A percentile compares a stretch with the other conserved stretches of the same genome.
Evolutionary conservation across 2,113 vertebrate species (phyloP).

Genomic region (Tautogolabrus adspersus): DNA sequence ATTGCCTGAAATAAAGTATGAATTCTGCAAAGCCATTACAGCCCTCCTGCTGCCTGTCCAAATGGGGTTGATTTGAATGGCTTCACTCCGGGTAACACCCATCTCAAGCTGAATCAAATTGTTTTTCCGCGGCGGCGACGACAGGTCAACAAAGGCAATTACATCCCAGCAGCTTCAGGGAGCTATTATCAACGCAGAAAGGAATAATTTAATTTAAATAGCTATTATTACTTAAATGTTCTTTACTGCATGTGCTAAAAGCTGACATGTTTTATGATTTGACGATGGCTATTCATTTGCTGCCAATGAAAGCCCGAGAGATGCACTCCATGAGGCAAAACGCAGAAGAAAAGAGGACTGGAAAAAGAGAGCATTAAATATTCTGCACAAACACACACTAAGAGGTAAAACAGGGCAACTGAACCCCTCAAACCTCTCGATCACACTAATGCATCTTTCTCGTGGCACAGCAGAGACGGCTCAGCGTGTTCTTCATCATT

Average conservation of each 20-base stretch:
- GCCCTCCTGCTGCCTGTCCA: constrained; percentile 1
- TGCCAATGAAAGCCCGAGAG: constrained; percentile 3
- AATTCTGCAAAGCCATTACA: constrained; percentile 13
- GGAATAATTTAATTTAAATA: constrained; percentile 48
- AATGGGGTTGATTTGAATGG: constrained; percentile 34
- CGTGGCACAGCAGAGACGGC: constrained; percentile 24
- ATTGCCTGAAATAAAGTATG: constrained; percentile 3
- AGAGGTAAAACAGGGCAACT: not conserved
- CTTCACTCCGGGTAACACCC: constrained; percentile 39
- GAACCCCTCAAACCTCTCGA: constrained; percentile 43
- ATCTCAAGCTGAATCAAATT: constrained; percentile 51
- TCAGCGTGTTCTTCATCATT: constrained; percentile 34
- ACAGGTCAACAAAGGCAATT: constrained; percentile 70
- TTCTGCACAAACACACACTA: not conserved
- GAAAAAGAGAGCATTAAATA: too few species aligned
- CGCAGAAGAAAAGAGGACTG: not conserved
- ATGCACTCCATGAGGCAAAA: not conserved
- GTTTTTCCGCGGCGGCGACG: constrained; percentile 32
- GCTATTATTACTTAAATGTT: constrained; percentile 37
- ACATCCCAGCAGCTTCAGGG: constrained; percentile 15
- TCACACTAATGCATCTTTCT: constrained; percentile 44
- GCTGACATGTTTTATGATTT: constrained; percentile 45
- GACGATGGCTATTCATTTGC: constrained; percentile 42
- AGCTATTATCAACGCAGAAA: constrained; percentile 41
- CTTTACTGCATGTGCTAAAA: constrained; percentile 19